phyloP scores from a whole-genome alignment of 2,113 vertebrate species.

The Triplophysa siluroides region DNA sequence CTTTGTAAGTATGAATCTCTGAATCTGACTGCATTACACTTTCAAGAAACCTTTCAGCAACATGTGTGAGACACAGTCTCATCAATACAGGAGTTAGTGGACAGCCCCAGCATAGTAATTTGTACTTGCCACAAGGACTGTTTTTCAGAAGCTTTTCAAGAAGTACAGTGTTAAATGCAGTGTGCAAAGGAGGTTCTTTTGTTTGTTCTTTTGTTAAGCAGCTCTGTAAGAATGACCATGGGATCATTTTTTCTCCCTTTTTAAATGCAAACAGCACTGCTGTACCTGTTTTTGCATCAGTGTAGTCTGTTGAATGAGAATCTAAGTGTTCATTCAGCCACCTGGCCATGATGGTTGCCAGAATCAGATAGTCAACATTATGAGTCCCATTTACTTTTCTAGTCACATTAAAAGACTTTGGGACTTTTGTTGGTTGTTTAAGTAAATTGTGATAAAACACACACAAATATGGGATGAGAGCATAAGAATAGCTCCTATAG shows the following conservation, averaged over 20 bases:
- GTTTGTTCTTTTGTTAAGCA: not conserved
- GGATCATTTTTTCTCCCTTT: not conserved
- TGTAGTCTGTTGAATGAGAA: not conserved
- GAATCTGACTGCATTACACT: not conserved
- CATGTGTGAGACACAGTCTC: conserved; percentile 1
- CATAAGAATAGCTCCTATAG: not conserved
- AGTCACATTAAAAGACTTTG: not conserved
- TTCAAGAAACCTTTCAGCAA: not conserved
- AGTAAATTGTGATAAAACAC: not conserved
- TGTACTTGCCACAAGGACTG: not conserved
- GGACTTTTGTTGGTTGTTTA: not conserved
- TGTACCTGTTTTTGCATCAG: not conserved
- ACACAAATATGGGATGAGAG: not conserved
- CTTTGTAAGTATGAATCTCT: not conserved
- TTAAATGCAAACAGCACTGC: not conserved
- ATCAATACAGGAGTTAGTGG: conserved; percentile 8
- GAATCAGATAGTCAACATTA: conserved; percentile 32
- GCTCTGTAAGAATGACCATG: not conserved
- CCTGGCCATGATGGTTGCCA: conserved; percentile 23
- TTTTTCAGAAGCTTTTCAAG: not conserved
- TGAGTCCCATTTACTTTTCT: not conserved
- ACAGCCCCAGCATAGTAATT: not conserved
- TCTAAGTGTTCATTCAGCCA: not conserved
- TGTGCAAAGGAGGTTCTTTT: not conserved
- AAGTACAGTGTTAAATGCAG: not conserved